Conservation (phyloP, 2,797 vertebrate genomes). For the Sciurus vulgaris region DNA sequence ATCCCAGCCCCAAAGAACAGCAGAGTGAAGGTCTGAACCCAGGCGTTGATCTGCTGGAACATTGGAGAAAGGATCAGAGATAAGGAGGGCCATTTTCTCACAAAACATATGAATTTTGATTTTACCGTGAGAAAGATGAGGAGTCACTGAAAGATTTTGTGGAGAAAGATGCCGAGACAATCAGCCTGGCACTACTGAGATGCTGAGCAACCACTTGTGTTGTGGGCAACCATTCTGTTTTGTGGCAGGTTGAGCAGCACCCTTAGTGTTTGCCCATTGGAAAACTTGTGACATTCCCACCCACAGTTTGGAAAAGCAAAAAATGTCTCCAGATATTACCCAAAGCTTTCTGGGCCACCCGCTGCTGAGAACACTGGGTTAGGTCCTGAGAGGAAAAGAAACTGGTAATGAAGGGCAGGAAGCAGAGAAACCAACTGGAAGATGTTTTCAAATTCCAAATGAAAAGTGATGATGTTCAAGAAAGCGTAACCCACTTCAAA, state of each 20-base stretch:
- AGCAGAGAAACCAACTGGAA: neutral
- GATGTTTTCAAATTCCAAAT: neutral
- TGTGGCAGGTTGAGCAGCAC: neutral
- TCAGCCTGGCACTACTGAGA: no score
- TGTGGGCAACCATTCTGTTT: neutral
- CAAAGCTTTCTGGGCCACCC: no score
- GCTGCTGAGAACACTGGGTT: neutral
- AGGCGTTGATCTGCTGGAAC: neutral
- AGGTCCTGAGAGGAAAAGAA: neutral
- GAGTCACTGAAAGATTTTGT: neutral
- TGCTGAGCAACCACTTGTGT: neutral
- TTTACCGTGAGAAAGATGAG: neutral
- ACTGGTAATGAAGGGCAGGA: neutral
- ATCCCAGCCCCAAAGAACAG: neutral
- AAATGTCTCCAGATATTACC: neutral
- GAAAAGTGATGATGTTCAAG: neutral
- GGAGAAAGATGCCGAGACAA: neutral
- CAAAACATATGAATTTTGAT: neutral
- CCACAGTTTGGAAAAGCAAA: neutral
- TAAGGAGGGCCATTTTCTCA: fast-evolving
- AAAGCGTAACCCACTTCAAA: neutral
- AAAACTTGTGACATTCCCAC: fast-evolving
- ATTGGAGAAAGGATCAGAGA: no score
- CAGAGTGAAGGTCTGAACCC: neutral
- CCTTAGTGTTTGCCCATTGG: neutral